These are phyloP conservation scores for Stegastes partitus DNA, from an alignment of 2,113 vertebrate genomes.

Conservation along the genomic window DNA sequence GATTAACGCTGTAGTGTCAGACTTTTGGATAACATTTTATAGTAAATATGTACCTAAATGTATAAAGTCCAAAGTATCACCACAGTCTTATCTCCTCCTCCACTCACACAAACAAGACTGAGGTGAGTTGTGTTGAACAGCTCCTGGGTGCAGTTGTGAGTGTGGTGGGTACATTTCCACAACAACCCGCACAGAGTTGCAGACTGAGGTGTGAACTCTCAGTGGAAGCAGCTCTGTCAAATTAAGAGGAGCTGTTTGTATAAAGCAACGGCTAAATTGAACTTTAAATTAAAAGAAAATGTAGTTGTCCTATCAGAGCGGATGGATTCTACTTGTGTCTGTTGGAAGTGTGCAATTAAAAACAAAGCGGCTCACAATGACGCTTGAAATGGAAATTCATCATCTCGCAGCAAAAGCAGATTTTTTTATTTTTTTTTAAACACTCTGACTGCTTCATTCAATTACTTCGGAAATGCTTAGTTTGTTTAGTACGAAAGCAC, in stretches of 20 bases:
- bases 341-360: constrained; percentile 19
- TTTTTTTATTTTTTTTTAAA: constrained; percentile 3
- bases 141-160: no score
- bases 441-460: constrained; percentile 17
- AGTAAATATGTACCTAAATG: no score
- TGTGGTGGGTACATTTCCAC: not conserved
- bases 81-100: not conserved
- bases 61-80: not conserved
- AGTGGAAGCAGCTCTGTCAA: not conserved
- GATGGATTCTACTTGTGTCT: not conserved
- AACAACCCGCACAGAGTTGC: not conserved
- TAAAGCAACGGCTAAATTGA: not conserved
- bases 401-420: constrained; percentile 20
- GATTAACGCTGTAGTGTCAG: no score
- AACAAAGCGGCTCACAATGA: not conserved
- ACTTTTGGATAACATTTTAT: no score
- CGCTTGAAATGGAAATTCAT: constrained; percentile 24
- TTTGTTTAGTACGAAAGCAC: constrained; percentile 29
- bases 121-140: no score
- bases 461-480: constrained; percentile 29
- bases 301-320: not conserved
- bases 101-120: not conserved
- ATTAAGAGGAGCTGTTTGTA: not conserved
- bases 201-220: constrained; percentile 4
- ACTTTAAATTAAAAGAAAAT: constrained; percentile 9